A percentile compares a stretch with the other conserved stretches of the same genome.
phyloP scores from a whole-genome alignment of 2,113 vertebrate genomes.

The Hippocampus mohnikei region DNA sequence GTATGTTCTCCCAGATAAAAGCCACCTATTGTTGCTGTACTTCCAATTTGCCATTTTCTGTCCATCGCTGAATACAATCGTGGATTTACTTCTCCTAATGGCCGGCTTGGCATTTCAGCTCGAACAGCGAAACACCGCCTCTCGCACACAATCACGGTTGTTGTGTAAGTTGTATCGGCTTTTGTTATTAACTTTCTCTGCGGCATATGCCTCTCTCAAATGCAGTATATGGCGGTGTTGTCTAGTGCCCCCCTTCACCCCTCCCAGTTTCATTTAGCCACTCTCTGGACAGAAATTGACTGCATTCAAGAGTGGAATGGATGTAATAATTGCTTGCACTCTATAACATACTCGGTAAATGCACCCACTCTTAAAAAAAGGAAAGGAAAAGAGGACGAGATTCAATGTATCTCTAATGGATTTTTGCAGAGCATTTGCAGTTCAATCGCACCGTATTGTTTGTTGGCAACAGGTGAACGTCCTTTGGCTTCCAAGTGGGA shows the following conservation, averaged over 20 bases:
- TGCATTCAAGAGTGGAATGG: conserved; percentile 64
- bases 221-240: conserved; percentile 38
- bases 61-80: conserved; percentile 2
- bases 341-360: conserved; percentile 59
- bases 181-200: conserved; percentile 62
- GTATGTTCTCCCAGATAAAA: conserved; percentile 29
- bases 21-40: conserved; percentile 14
- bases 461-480: conserved; percentile 33
- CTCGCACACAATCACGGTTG: conserved; percentile 36
- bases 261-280: conserved; percentile 61
- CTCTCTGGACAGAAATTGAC: conserved; percentile 63
- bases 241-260: conserved; percentile 16
- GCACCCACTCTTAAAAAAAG: conserved; percentile 30
- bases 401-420: conserved; percentile 55
- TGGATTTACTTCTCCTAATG: conserved; percentile 41
- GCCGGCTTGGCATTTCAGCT: conserved; percentile 38
- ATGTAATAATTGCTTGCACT: conserved; percentile 69
- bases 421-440: conserved; percentile 39
- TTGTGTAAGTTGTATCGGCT: conserved; percentile 48
- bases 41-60: conserved; percentile 29
- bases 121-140: conserved; percentile 24
- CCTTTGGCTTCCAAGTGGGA: conserved; percentile 26
- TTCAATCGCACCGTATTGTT: conserved; percentile 37
- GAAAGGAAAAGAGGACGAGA: conserved; percentile 5
- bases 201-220: conserved; percentile 39